A percentile compares a stretch with the other conserved stretches of the same genome.
Conservation (phyloP, 2,888 invertebrate genomes). For the Ypsolopha sequella region DNA sequence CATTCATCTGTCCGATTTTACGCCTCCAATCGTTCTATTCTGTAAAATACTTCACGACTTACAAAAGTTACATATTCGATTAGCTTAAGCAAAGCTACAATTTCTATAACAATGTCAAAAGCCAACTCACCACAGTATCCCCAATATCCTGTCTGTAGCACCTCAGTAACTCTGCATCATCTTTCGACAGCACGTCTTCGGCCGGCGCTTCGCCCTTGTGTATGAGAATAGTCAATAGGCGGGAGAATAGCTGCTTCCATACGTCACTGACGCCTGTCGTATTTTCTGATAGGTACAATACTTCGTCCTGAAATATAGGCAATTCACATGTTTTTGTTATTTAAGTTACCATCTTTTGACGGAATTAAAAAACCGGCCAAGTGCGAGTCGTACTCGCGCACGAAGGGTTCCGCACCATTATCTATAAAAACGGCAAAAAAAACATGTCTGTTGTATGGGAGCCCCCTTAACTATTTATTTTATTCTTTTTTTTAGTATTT, state of each 20-base stretch:
- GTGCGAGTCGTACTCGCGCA: no score
- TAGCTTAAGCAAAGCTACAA: neutral
- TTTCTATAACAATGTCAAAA: constrained; percentile 3
- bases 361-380: no score
- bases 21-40: neutral
- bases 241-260: constrained; percentile 84
- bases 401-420: no score
- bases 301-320: constrained; percentile 72
- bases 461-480: no score
- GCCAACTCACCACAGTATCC: constrained; percentile 78
- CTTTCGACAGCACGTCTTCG: constrained; percentile 73
- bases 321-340: no score
- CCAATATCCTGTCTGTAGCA: constrained; percentile 90
- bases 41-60: neutral
- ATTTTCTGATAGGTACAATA: constrained; percentile 51
- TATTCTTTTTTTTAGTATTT: no score
- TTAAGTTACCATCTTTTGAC: no score
- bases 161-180: constrained; percentile 88
- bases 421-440: no score
- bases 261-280: constrained; percentile 45
- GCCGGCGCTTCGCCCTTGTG: constrained; percentile 84
- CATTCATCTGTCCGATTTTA: no score
- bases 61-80: neutral
- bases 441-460: no score
- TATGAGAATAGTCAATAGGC: constrained; percentile 81